Evolutionary conservation across 2,797 vertebrate genomes (phyloP), one percentile per base, ranked within the genome.

Genomic region (Masticophis lateralis): DNA sequence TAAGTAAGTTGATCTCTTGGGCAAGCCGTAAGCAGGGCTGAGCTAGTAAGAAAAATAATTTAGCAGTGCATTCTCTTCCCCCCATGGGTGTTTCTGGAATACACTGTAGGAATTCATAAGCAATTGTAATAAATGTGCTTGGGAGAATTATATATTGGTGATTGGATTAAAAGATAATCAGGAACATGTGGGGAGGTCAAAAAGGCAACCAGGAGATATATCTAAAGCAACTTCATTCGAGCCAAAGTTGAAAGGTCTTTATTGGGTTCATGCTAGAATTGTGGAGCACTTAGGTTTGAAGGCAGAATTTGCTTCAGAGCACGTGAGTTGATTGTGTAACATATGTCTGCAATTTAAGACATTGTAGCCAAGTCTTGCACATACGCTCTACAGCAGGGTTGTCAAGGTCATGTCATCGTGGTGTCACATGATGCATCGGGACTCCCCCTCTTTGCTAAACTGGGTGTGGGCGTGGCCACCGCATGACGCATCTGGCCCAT

Each of bases 1-100:
- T 93, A 93, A 97, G 98, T 99, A 96, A 96, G 97, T 96, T 55
- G 56, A 56, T 88, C 9, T 51, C 28, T 37, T 88, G 37, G 28
- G 27, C 47, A 60, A 53, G 56, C 18, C 6, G 22, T 47, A 5
- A 57, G 55, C 16, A 74, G n/a, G 25, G 5, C 32, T n/a, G 14
- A 5, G 37, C 32, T 51, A 27, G 25, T 22, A 57, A 66, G 25
- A 51, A 55, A 37, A 14, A 88, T 92, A 12, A 28, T 16, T 91
- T 28, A 5, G 5, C 5, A 1, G 0, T 51, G 47, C 37, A 18
- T 28, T 27, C 20, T 51, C 20, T 6, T n/a, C 5, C 0, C 0
- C 47, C 28, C 37, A 25, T 25, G 37, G 20, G 37, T 83, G 43
- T 28, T 20, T 37, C 47, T 53, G 27, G 4, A 10, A 22, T 53